Base-by-base conservation (phyloP, 2,888 invertebrate genomes). In the Athalia cordata region DNA sequence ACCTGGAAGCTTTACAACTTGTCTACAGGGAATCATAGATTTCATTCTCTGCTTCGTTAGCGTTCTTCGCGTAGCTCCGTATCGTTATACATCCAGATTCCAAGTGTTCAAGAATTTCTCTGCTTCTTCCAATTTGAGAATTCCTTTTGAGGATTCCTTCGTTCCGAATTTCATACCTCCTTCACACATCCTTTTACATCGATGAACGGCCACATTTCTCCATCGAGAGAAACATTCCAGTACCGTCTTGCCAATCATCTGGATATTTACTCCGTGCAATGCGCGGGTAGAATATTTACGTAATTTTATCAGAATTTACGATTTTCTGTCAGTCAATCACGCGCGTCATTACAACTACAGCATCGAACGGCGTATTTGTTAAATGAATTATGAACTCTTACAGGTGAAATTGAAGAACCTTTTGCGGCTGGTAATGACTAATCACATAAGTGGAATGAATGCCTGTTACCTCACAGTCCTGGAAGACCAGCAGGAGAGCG, bases 391-490 rank as follows among this genome's bases (percentile, higher is more conserved):
- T 72, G 72, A 47, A 72, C 72, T 72, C 15, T 8, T 29, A 29
- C 29, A 29, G 72, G 72, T 72, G 52, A 72, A 72, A 72, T 72
- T 72, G 72, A 72, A 72, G 72, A 72, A 59, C 72, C 59, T 15
- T 62, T 43, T 59, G 72, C 59, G 47, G 59, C 72, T 47, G 72
- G 57, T 72, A 72, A 72, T 72, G 72, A 72, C 72, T 72, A 72
- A 72, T 72, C 72, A 72, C 72, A 49, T 72, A 59, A 72, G 72
- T 57, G 59, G 72, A 59, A 72, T 72, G 72, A 72, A 59, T 72
- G 52, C 72, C 45, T 29, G 55, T 43, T 68, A 11, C 52, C 52
- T 55, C 55, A 43, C 15, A 50, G 68, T 66, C 66, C 47, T 66
- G 47, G 13, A 13, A 13, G 13, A n/a, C 52, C 50, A 13, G 55